Percentiles rank a stretch among this genome's conserved stretches.
Conservation (phyloP, 2,797 vertebrate species). For the Sphaeramia orbicularis region DNA sequence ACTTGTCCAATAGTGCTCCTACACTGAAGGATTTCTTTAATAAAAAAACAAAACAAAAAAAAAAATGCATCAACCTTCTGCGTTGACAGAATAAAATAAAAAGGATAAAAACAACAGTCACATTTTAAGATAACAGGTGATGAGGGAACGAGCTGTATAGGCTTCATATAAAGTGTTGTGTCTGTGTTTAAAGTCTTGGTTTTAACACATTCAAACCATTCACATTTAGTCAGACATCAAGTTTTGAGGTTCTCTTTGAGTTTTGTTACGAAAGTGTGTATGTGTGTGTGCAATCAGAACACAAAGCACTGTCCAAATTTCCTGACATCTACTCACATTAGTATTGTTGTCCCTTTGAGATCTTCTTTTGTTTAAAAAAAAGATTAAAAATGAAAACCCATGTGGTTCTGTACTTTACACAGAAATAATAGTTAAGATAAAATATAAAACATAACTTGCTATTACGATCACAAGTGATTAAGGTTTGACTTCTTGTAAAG, state of each 20-base stretch:
- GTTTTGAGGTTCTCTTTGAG: conserved; percentile 49
- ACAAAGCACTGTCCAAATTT: conserved; percentile 46
- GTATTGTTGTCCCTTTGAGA: conserved; percentile 76
- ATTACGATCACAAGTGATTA: conserved; percentile 81
- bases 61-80: neutral
- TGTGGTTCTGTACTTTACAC: conserved; percentile 68
- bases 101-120: conserved; percentile 29
- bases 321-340: conserved; percentile 31
- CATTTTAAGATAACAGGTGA: conserved; percentile 29
- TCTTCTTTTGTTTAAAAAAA: conserved; percentile 32
- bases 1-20: neutral
- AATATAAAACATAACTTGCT: conserved; percentile 82
- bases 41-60: neutral
- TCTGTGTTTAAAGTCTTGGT: conserved; percentile 31
- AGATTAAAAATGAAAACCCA: conserved; percentile 60
- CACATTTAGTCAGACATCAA: conserved; percentile 73
- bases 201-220: conserved; percentile 63
- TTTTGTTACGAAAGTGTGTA: conserved; percentile 13
- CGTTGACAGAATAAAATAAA: conserved; percentile 19
- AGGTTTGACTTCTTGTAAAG: conserved; percentile 85
- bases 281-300: conserved; percentile 24
- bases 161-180: conserved; percentile 37
- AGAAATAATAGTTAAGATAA: conserved; percentile 74
- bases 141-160: conserved; percentile 17
- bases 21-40: neutral